Conservation (phyloP, 1,140 invertebrate species). For the Oedothorax gibbosus region DNA sequence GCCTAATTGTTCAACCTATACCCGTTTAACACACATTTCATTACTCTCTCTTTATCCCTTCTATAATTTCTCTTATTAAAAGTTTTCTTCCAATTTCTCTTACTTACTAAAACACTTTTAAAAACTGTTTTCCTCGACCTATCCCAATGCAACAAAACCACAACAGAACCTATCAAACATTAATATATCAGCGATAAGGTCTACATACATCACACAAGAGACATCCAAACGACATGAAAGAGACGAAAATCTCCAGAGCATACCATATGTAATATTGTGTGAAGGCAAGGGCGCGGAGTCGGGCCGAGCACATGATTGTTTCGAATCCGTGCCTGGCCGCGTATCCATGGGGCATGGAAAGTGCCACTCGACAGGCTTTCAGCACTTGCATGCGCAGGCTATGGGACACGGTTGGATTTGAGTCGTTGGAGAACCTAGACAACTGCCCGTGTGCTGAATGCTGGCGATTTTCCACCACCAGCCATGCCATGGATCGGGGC, state of each 20-base stretch:
- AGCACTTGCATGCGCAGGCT: constrained; percentile 35
- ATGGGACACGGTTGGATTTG: neutral
- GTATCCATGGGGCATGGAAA: constrained; percentile 33
- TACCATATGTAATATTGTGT: constrained; percentile 60
- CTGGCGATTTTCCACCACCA: constrained; percentile 56
- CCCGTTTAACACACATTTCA: too few species aligned
- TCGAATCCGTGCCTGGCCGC: constrained; percentile 46
- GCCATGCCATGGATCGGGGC: constrained; percentile 62
- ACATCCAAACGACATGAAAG: neutral
- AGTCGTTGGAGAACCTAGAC: constrained; percentile 21
- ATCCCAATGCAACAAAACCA: too few species aligned
- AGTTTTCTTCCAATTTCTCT: too few species aligned
- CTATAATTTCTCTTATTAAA: too few species aligned
- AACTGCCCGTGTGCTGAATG: constrained; percentile 37
- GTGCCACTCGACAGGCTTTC: constrained; percentile 44
- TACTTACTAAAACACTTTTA: too few species aligned
- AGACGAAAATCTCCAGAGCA: neutral
- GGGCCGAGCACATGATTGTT: constrained; percentile 48
- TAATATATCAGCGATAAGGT: neutral
- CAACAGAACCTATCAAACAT: too few species aligned
- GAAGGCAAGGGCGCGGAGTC: constrained; percentile 45
- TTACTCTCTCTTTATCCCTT: too few species aligned
- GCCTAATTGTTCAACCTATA: too few species aligned
- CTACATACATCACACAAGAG: constrained; percentile 9
- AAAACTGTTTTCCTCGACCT: too few species aligned